phyloP scores from a whole-genome alignment of 2,113 vertebrate genomes.

The Blennius ocellaris region DNA sequence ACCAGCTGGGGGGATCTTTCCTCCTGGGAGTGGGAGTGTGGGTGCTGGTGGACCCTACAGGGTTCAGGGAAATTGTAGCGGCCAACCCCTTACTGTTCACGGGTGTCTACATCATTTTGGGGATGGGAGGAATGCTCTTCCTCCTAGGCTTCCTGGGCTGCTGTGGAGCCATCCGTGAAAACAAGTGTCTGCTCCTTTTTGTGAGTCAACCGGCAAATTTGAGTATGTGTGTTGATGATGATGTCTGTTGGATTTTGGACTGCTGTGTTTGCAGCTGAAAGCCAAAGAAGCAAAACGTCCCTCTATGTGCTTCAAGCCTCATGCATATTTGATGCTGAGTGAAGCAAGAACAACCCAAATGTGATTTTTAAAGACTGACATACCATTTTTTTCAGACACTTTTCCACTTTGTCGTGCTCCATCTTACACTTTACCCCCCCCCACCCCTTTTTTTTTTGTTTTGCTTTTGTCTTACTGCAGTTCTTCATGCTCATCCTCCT shows the following conservation, averaged over 20 bases:
- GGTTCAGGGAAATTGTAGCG: slow-evolving; percentile 94
- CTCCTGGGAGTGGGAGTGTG: slow-evolving; percentile 93
- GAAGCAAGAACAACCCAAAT: slow-evolving; percentile 38
- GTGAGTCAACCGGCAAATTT: slow-evolving; percentile 84
- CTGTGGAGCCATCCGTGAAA: slow-evolving; percentile 95
- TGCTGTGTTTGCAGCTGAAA: slow-evolving; percentile 40
- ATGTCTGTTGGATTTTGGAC: slow-evolving; percentile 35
- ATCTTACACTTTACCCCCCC: not conserved
- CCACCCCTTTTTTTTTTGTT: not conserved
- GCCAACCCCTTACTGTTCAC: slow-evolving; percentile 93
- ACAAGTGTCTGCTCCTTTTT: slow-evolving; percentile 95
- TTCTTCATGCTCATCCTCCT: slow-evolving; percentile 97
- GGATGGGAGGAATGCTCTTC: slow-evolving; percentile 94
- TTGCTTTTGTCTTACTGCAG: slow-evolving; percentile 76
- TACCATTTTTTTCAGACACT: slow-evolving; percentile 46
- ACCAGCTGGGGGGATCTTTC: slow-evolving; percentile 92
- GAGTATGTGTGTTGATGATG: slow-evolving; percentile 42
- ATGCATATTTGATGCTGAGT: slow-evolving; percentile 70
- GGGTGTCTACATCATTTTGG: slow-evolving; percentile 92
- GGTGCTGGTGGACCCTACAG: slow-evolving; percentile 95
- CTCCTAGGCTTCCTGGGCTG: slow-evolving; percentile 96
- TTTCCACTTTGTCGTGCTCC: slow-evolving; percentile 16
- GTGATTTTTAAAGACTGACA: slow-evolving; percentile 49
- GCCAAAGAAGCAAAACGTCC: slow-evolving; percentile 42
- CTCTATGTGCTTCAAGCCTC: slow-evolving; percentile 32